Conservation (phyloP, 2,113 vertebrate genomes). For the Aspiorhynchus laticeps region DNA sequence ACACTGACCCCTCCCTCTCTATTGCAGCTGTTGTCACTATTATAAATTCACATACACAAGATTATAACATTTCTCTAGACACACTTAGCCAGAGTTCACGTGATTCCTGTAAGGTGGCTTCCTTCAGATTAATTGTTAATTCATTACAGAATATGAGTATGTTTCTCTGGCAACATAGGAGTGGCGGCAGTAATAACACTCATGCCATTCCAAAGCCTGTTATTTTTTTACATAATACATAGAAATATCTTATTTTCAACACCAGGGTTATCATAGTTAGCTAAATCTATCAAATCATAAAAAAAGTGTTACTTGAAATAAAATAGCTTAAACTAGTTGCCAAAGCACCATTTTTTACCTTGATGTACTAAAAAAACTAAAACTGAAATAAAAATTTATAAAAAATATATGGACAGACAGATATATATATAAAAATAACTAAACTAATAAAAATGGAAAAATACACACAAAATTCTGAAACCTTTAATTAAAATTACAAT, state of each 20-base stretch:
- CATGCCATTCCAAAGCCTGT: background rate
- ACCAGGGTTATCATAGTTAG: background rate
- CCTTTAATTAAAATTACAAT: background rate
- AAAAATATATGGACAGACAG: too few relatives aligned
- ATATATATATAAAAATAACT: background rate
- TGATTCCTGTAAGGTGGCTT: background rate
- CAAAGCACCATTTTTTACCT: too few relatives aligned
- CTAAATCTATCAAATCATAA: background rate
- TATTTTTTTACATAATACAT: background rate
- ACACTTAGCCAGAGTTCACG: background rate
- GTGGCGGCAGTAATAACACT: background rate
- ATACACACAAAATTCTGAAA: background rate
- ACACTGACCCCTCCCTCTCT: slow-evolving; percentile 5
- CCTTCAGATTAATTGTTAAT: background rate
- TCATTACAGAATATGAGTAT: background rate
- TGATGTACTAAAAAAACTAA: too few relatives aligned
- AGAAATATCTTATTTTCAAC: background rate
- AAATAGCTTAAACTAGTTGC: background rate
- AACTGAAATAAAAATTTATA: too few relatives aligned
- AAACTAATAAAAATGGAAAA: background rate
- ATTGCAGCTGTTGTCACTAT: slow-evolving; percentile 45
- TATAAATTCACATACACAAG: background rate
- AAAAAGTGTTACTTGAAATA: background rate
- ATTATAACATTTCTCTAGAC: background rate
- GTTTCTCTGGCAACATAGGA: background rate